Evolutionary conservation across 1,140 invertebrate genomes (phyloP).

Genomic region (Platorchestia sp.): DNA sequence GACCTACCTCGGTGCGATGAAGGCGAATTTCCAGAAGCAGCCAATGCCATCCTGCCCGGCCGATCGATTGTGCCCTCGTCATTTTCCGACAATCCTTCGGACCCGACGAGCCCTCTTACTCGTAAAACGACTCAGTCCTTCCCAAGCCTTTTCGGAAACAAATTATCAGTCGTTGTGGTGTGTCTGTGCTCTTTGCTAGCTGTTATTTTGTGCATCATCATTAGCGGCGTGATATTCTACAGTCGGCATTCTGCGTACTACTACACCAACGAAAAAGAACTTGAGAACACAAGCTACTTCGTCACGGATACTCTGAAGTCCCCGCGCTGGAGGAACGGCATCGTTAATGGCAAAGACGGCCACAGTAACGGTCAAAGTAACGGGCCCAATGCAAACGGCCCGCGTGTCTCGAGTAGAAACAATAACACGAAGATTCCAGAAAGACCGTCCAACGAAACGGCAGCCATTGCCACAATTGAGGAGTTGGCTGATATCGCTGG

Average conservation of each 20-base stretch:
- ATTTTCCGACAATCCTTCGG: not conserved
- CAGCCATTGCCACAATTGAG: conserved; percentile 57
- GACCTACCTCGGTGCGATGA: conserved; percentile 60
- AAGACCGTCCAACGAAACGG: conserved; percentile 22
- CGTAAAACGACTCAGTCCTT: conserved; percentile 47
- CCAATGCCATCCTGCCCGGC: not conserved
- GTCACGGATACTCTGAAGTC: conserved; percentile 60
- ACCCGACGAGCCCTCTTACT: not conserved
- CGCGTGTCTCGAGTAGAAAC: not conserved
- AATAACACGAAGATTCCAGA: conserved; percentile 51
- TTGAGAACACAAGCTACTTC: conserved; percentile 68
- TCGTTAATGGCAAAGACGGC: not conserved
- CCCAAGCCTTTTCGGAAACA: conserved; percentile 60
- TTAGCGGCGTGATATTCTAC: conserved; percentile 71
- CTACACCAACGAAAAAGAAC: conserved; percentile 81
- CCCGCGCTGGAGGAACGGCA: conserved; percentile 58
- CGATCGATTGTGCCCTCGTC: conserved; percentile 29
- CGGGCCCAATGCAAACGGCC: conserved; percentile 18
- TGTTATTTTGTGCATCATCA: conserved; percentile 69
- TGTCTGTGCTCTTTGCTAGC: conserved; percentile 67
- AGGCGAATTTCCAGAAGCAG: not conserved
- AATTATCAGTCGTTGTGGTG: conserved; percentile 61
- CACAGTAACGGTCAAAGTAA: not conserved
- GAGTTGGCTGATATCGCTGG: conserved; percentile 53
- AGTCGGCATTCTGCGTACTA: conserved; percentile 79